A percentile compares a stretch with the other conserved stretches of the same genome.
These are phyloP conservation scores for Gryllus bimaculatus DNA, from an alignment of 1,140 invertebrate genomes.

Conservation along the genomic window DNA sequence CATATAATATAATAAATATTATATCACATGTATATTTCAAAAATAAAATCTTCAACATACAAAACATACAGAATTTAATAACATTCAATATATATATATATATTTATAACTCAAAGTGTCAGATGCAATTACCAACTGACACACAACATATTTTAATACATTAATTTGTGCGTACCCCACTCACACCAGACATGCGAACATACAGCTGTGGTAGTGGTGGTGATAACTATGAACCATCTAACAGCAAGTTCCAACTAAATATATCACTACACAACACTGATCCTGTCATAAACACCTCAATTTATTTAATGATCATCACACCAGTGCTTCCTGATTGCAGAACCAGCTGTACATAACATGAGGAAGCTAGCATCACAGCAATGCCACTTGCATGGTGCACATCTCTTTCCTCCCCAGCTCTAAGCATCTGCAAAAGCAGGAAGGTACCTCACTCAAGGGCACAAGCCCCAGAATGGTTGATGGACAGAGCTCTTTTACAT, in stretches of 20 bases:
- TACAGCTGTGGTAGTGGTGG: not conserved
- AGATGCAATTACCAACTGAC: not conserved
- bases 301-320: not conserved
- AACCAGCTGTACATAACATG: not conserved
- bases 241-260: slow-evolving; percentile 4
- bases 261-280: slow-evolving; percentile 4
- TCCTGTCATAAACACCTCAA: not conserved
- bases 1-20: slow-evolving; percentile 2
- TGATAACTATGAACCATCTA: slow-evolving; percentile 1
- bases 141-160: not conserved
- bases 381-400: not conserved
- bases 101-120: not conserved
- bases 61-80: slow-evolving; percentile 1
- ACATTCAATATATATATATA: not conserved
- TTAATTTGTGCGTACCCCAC: not conserved
- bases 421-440: not conserved
- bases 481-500: not conserved
- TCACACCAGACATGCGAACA: not conserved
- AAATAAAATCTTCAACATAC: not conserved
- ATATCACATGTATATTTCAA: slow-evolving; percentile 6
- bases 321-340: slow-evolving; percentile 2
- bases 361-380: not conserved
- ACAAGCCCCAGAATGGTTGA: not conserved
- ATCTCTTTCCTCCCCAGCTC: not conserved
- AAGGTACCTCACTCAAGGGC: not conserved